Evolutionary conservation across 2,797 vertebrate species (phyloP).

Genomic region (Galago senegalensis): DNA sequence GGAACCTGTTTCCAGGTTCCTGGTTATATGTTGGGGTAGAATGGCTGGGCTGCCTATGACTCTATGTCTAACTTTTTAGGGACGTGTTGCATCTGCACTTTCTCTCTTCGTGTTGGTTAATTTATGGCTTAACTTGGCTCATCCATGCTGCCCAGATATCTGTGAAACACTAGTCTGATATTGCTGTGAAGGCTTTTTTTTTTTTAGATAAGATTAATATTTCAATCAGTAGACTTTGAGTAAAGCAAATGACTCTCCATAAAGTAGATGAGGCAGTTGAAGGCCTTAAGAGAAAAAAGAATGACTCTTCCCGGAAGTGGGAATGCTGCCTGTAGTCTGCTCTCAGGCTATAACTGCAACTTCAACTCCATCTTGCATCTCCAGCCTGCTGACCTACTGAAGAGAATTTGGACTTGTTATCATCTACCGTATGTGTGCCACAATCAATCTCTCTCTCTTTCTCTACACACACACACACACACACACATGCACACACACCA

Average conservation of each 20-base stretch:
- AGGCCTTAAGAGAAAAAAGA: not conserved
- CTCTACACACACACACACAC: too few relatives aligned
- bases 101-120: not conserved
- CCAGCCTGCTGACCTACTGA: not conserved
- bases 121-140: not conserved
- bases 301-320: not conserved
- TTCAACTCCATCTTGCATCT: not conserved
- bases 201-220: not conserved
- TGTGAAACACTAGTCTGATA: not conserved
- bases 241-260: not conserved
- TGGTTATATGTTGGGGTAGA: not conserved
- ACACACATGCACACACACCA: too few relatives aligned
- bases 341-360: not conserved
- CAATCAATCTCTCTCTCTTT: not conserved
- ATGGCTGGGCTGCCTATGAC: not conserved
- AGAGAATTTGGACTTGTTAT: not conserved
- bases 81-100: not conserved
- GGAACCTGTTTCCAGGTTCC: not conserved
- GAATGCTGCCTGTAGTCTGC: not conserved
- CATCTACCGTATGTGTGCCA: too few relatives aligned
- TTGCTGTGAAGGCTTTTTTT: not conserved
- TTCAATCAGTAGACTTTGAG: not conserved
- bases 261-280: not conserved
- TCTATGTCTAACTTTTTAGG: not conserved
- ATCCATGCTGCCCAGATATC: not conserved